Evolutionary conservation across 2,888 invertebrate genomes (phyloP).

Genomic region (Hypercompe scribonia): DNA sequence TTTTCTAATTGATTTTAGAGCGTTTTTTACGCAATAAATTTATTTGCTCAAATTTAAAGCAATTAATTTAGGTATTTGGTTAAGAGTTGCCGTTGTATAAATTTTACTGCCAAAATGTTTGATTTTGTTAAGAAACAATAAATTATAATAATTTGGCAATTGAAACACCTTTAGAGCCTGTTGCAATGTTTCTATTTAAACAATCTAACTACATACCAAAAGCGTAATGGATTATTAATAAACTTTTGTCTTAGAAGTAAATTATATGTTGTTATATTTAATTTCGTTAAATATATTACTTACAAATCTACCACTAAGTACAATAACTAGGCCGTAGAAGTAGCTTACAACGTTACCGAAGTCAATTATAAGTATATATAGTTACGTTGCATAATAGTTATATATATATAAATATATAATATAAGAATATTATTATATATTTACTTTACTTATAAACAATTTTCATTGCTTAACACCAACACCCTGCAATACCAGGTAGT

Average conservation of each 20-base stretch:
- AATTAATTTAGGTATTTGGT: conserved; percentile 55
- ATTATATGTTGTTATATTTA: not conserved
- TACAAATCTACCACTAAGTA: conserved; percentile 76
- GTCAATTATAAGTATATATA: conserved; percentile 72
- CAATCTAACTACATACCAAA: not conserved
- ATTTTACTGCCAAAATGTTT: conserved; percentile 42
- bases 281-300: conserved; percentile 50
- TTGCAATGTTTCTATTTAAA: not conserved
- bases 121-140: conserved; percentile 8
- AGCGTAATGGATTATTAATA: not conserved
- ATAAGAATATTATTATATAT: conserved; percentile 4
- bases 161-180: not conserved
- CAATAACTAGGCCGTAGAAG: conserved; percentile 76
- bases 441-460: conserved; percentile 48
- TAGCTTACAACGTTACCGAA: conserved; percentile 72
- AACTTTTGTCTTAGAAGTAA: conserved; percentile 1
- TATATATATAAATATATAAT: conserved; percentile 13
- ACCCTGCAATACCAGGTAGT: conserved; percentile 22
- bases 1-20: conserved; percentile 23
- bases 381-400: conserved; percentile 57
- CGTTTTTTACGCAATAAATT: conserved; percentile 52
- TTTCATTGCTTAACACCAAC: conserved; percentile 41
- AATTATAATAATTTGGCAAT: not conserved
- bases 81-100: conserved; percentile 43
- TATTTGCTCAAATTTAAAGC: conserved; percentile 77